Base-by-base conservation (phyloP, 2,888 invertebrate genomes). In the Nezara viridula region DNA sequence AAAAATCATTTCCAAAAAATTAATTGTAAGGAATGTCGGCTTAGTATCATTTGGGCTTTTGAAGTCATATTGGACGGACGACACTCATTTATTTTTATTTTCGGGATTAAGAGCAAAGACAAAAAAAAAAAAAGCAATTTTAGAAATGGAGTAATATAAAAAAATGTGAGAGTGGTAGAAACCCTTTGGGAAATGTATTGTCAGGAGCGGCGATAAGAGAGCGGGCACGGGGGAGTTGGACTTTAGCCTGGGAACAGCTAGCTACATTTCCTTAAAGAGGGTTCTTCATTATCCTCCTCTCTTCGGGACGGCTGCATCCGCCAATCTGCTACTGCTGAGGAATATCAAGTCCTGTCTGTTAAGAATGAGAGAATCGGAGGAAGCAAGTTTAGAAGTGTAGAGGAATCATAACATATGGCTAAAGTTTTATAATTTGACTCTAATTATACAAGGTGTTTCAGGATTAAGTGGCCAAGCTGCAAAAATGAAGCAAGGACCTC, bases 181-280 rank as follows among this genome's bases (percentile, higher is more conserved):
- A 73, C 66, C 66, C 66, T 32, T 19, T 37, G 66, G 66, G 66
- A 73, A 73, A 73, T 73, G 66, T 73, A 73, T 73, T 73, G 66
- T 32, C 10, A 73, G 66, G 66, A 14, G 1, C 19, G 10, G 66
- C 19, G 66, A 73, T 73, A 73, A 37, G 19, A 7, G 37, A 6
- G 66, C 14, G 32, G 27, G 14, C n/a, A 27, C 60, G n/a, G n/a
- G 60, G 27, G 60, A 60, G 27, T 9, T 14, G 14, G 9, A 32
- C 37, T 37, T 27, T 27, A 14, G 27, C 27, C 1, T 27, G 60
- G 60, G 27, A 60, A 60, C 27, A 60, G 37, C 19, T 14, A 19
- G 66, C 66, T 73, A 73, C 66, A 73, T 73, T 73, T 73, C 66
- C 66, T 73, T 73, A 73, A 73, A 73, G 66, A 73, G 66, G 66